These are phyloP conservation scores for Gobio gobio DNA, from an alignment of 2,113 vertebrate species.

Conservation along the genomic window DNA sequence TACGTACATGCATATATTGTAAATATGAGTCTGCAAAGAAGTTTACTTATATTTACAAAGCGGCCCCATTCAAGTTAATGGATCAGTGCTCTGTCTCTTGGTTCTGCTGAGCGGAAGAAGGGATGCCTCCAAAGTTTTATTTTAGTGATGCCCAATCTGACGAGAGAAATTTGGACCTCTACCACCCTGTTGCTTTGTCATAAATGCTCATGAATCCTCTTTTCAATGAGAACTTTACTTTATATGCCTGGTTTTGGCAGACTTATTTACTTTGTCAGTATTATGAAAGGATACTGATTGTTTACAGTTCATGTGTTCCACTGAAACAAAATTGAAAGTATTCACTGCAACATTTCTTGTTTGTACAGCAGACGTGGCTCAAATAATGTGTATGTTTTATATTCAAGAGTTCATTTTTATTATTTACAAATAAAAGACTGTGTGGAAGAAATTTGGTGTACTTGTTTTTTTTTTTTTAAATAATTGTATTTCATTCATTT, in stretches of 20 bases:
- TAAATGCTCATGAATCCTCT: slow-evolving; percentile 87
- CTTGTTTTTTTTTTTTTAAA: neutral
- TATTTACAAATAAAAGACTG: slow-evolving; percentile 87
- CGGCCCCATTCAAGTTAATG: slow-evolving; percentile 81
- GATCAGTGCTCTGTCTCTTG: slow-evolving; percentile 76
- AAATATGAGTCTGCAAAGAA: slow-evolving; percentile 85
- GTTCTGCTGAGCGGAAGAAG: slow-evolving; percentile 88
- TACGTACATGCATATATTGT: slow-evolving; percentile 69
- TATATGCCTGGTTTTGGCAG: slow-evolving; percentile 86
- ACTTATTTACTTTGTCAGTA: slow-evolving; percentile 81
- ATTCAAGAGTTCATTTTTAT: slow-evolving; percentile 86
- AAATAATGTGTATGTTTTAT: slow-evolving; percentile 86
- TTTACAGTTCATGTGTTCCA: slow-evolving; percentile 81
- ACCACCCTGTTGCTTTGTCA: slow-evolving; percentile 85
- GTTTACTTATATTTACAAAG: slow-evolving; percentile 85
- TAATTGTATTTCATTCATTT: too few species aligned
- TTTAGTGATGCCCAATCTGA: slow-evolving; percentile 74
- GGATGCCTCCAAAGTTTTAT: slow-evolving; percentile 83
- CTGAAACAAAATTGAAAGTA: slow-evolving; percentile 77
- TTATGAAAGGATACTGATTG: slow-evolving; percentile 81
- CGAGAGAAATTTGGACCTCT: slow-evolving; percentile 83
- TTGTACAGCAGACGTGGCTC: slow-evolving; percentile 85
- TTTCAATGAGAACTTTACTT: slow-evolving; percentile 84
- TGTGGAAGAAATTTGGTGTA: slow-evolving; percentile 72
- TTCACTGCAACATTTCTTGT: slow-evolving; percentile 83